A percentile compares a stretch with the other conserved stretches of the same genome.
Evolutionary conservation across 1,140 invertebrate genomes (phyloP).

Genomic region (Zaprionus nigranus): DNA sequence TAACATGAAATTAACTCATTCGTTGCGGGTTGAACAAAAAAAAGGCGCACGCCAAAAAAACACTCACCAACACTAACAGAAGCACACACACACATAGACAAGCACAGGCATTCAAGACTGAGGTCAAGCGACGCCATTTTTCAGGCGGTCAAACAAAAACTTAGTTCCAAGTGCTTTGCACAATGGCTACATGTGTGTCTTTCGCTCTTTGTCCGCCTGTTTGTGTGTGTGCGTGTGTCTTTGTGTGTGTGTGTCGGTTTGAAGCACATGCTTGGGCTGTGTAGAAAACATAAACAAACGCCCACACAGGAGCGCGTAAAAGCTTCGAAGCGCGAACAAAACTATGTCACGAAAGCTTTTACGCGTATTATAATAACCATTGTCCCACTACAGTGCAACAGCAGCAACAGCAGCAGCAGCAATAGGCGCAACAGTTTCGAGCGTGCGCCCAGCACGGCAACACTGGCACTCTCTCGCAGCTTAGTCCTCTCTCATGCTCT

Average conservation of each 20-base stretch:
- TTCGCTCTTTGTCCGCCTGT: conserved; percentile 10
- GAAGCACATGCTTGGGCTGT: conserved; percentile 66
- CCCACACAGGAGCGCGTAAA: conserved; percentile 63
- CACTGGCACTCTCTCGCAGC: conserved; percentile 47
- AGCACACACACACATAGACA: background rate
- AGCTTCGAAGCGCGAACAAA: conserved; percentile 59
- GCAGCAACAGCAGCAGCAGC: background rate
- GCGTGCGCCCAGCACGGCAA: conserved; percentile 57
- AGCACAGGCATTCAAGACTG: conserved; percentile 39
- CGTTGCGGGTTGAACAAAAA: conserved; percentile 64
- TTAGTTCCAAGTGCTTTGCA: conserved; percentile 58
- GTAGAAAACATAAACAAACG: conserved; percentile 79
- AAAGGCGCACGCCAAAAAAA: conserved; percentile 40
- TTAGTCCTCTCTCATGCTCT: conserved; percentile 12
- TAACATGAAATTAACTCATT: conserved; percentile 79
- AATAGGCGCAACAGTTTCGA: conserved; percentile 72
- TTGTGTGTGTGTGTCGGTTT: conserved; percentile 25
- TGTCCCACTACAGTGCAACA: conserved; percentile 29
- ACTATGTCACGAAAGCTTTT: conserved; percentile 75
- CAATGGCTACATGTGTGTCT: conserved; percentile 24
- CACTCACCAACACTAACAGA: conserved; percentile 7
- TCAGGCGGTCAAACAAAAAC: conserved; percentile 73
- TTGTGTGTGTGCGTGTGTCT: conserved; percentile 24
- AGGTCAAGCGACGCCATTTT: conserved; percentile 78
- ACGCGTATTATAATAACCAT: conserved; percentile 62